Evolutionary conservation across 2,888 invertebrate genomes (phyloP).

Genomic region (Drosophila quinaria): DNA sequence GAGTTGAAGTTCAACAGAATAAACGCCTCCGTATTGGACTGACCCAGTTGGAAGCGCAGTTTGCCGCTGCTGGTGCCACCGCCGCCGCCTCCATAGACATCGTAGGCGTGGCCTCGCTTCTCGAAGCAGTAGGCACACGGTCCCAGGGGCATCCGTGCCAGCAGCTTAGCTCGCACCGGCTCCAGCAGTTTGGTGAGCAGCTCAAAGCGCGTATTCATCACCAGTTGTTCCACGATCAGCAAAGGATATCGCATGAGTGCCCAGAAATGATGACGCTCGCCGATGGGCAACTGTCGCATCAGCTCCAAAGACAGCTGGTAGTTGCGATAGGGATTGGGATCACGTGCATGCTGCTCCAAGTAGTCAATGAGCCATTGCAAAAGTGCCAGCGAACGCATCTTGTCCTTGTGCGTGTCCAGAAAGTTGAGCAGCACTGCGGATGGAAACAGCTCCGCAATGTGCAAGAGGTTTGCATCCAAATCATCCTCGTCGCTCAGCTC

Average conservation of each 20-base stretch:
- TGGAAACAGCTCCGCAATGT: constrained; percentile 88
- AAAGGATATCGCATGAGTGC: constrained; percentile 90
- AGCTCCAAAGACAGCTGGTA: constrained; percentile 90
- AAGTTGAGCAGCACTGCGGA: constrained; percentile 87
- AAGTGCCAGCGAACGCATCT: constrained; percentile 88
- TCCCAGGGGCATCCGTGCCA: constrained; percentile 35
- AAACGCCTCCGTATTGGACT: constrained; percentile 74
- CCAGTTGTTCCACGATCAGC: constrained; percentile 92
- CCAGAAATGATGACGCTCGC: constrained; percentile 88
- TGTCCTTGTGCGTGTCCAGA: constrained; percentile 88
- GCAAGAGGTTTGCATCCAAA: constrained; percentile 85
- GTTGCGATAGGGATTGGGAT: constrained; percentile 86
- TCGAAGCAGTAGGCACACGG: constrained; percentile 83
- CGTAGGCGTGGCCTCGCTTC: constrained; percentile 82
- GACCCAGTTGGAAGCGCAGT: constrained; percentile 75
- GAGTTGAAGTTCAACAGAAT: constrained; percentile 88
- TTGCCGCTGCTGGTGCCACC: constrained; percentile 44
- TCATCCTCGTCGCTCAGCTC: constrained; percentile 72
- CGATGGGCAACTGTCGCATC: constrained; percentile 87
- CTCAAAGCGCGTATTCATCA: constrained; percentile 94
- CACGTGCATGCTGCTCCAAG: constrained; percentile 85
- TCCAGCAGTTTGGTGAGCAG: constrained; percentile 88
- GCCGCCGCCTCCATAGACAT: constrained; percentile 61
- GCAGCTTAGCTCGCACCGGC: constrained; percentile 86
- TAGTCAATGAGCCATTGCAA: constrained; percentile 89